Evolutionary conservation across 35 echinoderm and acorn worm genomes (phyloP).

Genomic region (Hemicentrotus pulcherrimus): DNA sequence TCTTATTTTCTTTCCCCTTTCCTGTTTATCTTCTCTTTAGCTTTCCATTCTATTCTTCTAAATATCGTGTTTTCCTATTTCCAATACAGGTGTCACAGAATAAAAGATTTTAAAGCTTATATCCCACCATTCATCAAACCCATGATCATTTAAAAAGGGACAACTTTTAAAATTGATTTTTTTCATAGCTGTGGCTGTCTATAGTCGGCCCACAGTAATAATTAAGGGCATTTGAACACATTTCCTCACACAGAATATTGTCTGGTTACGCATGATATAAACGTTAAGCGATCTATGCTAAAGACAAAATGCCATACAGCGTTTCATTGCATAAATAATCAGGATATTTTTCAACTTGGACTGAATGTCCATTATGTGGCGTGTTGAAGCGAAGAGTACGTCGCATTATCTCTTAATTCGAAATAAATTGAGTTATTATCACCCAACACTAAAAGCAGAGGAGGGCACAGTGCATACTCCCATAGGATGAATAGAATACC

Average conservation of each 20-base stretch:
- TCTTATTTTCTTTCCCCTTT: too few species aligned
- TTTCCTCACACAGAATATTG: not conserved
- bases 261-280: not conserved
- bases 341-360: not conserved
- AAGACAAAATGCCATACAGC: not conserved
- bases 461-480: too few species aligned
- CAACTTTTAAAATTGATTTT: too few species aligned
- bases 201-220: not conserved
- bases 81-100: too few species aligned
- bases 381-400: not conserved
- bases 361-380: not conserved
- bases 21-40: too few species aligned
- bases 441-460: not conserved
- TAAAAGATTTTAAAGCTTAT: too few species aligned
- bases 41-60: too few species aligned
- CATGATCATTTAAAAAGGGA: too few species aligned
- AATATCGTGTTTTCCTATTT: too few species aligned
- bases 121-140: too few species aligned
- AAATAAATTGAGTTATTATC: conserved; percentile 6
- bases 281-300: not conserved
- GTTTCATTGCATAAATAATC: not conserved
- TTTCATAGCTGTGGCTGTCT: too few species aligned
- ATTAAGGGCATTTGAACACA: not conserved
- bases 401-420: not conserved
- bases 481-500: too few species aligned